Evolutionary conservation across 2,113 vertebrate species (phyloP), one percentile per base, ranked within the genome.

Genomic region (Cariama cristata): DNA sequence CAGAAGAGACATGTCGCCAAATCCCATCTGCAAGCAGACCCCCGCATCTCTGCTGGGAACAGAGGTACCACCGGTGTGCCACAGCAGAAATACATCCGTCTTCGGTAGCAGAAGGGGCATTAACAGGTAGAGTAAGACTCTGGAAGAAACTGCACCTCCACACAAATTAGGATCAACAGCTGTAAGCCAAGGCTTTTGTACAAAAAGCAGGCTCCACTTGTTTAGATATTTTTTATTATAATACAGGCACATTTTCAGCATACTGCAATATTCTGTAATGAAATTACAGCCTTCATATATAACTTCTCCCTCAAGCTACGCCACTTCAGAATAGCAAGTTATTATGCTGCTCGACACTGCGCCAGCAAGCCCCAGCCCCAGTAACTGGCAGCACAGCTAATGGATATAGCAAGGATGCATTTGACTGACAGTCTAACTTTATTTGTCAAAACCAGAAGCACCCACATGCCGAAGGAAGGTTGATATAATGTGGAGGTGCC

Each of bases 311-410:
- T 91, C 69, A 76, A 94, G 96, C 91, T 75, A 96, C 0, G 3
- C 71, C 91, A 68, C 89, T 86, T 85, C 62, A 91, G 64, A 96
- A 87, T 63, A 93, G 58, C 83, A 62, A 89, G 89, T 94, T 95
- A 89, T 91, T 91, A 95, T 56, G 74, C 93, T 80, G 86, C 77
- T 71, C 9, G 0, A 67, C 0, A 2, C 53, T 6, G 60, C 6
- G 1, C 14, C 86, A 60, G 86, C 0, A 0, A 84, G 47, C 15
- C 35, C 40, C 42, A 0, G 86, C 88, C 24, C 59, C 3, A 1
- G 27, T 77, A 76, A 97, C 68, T 95, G 90, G 83, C 95, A 96
- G 93, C 53, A 90, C 38, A 93, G 74, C 71, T 95, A 91, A 96
- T 90, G 84, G 89, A 30, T 72, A 86, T 0, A 95, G 94, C 62